A percentile compares a stretch with the other conserved stretches of the same genome.
Conservation (phyloP, 2,113 vertebrate genomes). For the Noctilio leporinus region DNA sequence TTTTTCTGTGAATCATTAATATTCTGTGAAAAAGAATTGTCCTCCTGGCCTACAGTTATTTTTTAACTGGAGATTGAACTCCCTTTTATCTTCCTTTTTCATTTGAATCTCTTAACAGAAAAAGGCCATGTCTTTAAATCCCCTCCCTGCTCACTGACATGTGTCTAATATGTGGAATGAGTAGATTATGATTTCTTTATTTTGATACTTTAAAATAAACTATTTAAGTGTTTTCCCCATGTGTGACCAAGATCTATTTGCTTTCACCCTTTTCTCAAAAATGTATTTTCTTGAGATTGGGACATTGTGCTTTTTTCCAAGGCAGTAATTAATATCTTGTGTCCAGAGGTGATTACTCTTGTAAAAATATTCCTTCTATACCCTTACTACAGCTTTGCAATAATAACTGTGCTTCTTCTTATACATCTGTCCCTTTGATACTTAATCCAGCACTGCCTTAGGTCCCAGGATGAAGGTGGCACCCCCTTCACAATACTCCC, state of each 20-base stretch:
- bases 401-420: neutral
- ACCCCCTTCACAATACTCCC: neutral
- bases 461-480: neutral
- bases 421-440: slow-evolving; percentile 13
- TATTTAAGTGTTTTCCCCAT: slow-evolving; percentile 21
- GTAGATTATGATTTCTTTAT: slow-evolving; percentile 2
- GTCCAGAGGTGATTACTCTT: neutral
- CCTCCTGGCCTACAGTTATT: slow-evolving; percentile 24
- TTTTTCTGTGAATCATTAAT: slow-evolving; percentile 34
- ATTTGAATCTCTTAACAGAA: slow-evolving; percentile 1
- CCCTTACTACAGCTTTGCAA: neutral
- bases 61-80: slow-evolving; percentile 19
- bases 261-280: slow-evolving; percentile 12
- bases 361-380: neutral
- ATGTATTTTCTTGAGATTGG: slow-evolving; percentile 1
- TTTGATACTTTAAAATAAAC: slow-evolving; percentile 27
- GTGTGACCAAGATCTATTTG: neutral
- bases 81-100: slow-evolving; percentile 24
- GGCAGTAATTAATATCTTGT: neutral
- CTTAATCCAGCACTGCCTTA: neutral
- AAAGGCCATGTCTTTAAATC: neutral
- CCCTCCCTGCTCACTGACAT: neutral
- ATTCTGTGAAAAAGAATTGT: slow-evolving; percentile 42
- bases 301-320: neutral
- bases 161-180: neutral